Base-by-base conservation (phyloP, 2,797 vertebrate species). In the Anabas testudineus region DNA sequence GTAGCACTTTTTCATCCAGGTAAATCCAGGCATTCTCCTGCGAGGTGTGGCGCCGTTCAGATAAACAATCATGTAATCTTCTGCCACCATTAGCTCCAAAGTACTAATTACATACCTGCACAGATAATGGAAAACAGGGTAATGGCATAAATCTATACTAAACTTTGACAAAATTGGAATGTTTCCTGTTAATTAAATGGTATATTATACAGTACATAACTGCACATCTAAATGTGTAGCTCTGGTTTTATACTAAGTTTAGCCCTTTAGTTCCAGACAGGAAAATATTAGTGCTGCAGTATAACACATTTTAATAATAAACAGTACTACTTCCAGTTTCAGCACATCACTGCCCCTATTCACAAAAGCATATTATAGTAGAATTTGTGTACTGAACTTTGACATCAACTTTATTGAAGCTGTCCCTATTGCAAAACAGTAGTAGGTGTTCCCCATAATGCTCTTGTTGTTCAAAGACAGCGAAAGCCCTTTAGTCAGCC, bases 1-100 rank as follows among this genome's bases (percentile, higher is more conserved):
- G 66, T 99, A 99, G 88, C 98, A 99, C 68, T 94, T 97, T 86
- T 98, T 99, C 94, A 99, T 96, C 98, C 98, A 99, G 30, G 95
- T 95, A 6, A 99, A 90, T 1, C 97, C 97, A 2, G 98, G 98
- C 96, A 98, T 99, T 55, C 94, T 96, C 64, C 97, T 94, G 62
- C 95, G 96, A 67, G 98, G 97, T 10, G 98, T 99, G 47, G 98
- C 98, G 5, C 98, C 98, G 58, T 99, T 99, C 85, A 99, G 89
- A 75, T 99, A 99, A 41, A 99, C 94, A 22, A 99, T 97, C 96
- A 99, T 96, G 71, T 99, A 99, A 82, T 99, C 96, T 81, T 99
- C 98, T n/a, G 98, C 97, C 55, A 99, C 98, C 97, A 99, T 98
- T 34, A 99, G 85, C 73, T 99, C 98, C 90, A 99, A 91, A 2